These are phyloP conservation scores for Diachasma alloeum DNA, from an alignment of 1,140 invertebrate species.

Conservation along the genomic window DNA sequence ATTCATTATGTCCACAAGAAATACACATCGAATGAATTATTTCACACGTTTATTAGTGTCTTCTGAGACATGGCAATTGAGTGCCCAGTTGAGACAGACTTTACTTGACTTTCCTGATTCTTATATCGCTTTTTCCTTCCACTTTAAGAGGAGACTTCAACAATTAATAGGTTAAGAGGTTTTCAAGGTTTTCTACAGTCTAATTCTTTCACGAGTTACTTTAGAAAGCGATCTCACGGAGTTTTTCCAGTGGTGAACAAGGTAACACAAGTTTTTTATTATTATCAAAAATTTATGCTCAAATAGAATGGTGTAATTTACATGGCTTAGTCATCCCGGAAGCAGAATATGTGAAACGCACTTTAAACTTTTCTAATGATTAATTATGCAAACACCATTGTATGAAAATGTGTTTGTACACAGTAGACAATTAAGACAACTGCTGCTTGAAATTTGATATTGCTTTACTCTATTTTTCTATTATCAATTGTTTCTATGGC, in stretches of 20 bases:
- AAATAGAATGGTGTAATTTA: not conserved
- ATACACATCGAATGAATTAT: not conserved
- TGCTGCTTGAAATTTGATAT: not conserved
- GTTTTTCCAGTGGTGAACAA: not conserved
- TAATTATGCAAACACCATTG: constrained; percentile 12
- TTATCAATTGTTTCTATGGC: not conserved
- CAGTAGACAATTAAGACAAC: not conserved
- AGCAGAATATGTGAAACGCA: not conserved
- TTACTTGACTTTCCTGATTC: too few species aligned
- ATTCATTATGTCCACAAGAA: not conserved
- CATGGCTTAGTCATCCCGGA: not conserved
- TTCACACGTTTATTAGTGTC: not conserved
- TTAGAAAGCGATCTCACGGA: not conserved
- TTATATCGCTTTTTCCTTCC: too few species aligned
- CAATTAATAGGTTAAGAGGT: not conserved
- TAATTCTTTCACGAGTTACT: not conserved
- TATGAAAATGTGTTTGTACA: not conserved
- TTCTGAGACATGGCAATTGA: not conserved
- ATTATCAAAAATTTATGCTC: not conserved
- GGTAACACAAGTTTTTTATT: not conserved
- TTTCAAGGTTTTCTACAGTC: not conserved
- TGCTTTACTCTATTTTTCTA: not conserved
- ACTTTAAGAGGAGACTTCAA: not conserved
- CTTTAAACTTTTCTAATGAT: not conserved
- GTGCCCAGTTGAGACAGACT: too few species aligned